phyloP scores from a whole-genome alignment of 2,113 vertebrate species.

The Tyto alba region DNA sequence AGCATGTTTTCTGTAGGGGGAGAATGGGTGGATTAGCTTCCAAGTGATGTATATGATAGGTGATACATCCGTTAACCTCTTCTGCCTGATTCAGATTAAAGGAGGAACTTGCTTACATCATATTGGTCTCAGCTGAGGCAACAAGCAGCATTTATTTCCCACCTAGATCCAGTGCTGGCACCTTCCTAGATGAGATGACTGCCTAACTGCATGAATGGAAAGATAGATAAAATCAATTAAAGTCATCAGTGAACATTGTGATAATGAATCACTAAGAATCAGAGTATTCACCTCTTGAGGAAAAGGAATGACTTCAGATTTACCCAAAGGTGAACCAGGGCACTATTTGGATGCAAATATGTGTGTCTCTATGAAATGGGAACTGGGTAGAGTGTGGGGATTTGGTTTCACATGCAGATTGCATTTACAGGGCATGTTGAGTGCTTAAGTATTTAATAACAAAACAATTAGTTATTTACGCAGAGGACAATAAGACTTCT shows the following conservation, averaged over 20 bases:
- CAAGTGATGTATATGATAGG: not conserved
- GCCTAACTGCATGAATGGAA: not conserved
- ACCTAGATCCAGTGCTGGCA: not conserved
- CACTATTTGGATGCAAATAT: not conserved
- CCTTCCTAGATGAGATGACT: not conserved
- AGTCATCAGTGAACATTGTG: not conserved
- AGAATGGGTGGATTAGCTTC: not conserved
- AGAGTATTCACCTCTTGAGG: not conserved
- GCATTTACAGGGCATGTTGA: conserved; percentile 20
- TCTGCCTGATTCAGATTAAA: not conserved
- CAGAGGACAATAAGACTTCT: conserved; percentile 32
- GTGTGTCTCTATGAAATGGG: not conserved
- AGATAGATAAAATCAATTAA: not conserved
- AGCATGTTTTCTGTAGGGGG: not conserved
- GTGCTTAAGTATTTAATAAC: conserved; percentile 53
- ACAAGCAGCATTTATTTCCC: not conserved
- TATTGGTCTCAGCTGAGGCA: not conserved
- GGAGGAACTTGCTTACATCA: not conserved
- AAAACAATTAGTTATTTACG: conserved; percentile 45
- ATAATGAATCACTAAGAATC: not conserved
- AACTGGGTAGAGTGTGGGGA: not conserved
- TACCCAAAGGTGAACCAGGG: not conserved
- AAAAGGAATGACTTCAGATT: not conserved
- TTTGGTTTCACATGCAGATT: conserved; percentile 14
- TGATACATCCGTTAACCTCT: not conserved